A percentile compares a stretch with the other conserved stretches of the same genome.
Conservation (phyloP, 2,113 vertebrate genomes). For the Eudyptes chrysolophus region DNA sequence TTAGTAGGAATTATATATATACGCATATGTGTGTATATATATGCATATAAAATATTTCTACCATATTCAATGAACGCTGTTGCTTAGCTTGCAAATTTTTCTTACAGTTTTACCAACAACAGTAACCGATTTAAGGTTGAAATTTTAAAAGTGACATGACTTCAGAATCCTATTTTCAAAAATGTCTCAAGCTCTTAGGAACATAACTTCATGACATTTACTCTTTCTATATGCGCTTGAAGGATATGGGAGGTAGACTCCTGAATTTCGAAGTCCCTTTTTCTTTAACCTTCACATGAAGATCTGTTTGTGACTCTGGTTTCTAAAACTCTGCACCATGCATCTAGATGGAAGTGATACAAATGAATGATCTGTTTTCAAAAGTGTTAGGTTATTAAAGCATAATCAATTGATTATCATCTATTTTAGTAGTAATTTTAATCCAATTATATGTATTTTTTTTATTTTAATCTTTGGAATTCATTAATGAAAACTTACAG, state of each 20-base stretch:
- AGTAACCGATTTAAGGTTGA: background rate
- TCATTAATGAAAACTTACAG: slow-evolving; percentile 72
- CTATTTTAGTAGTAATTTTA: slow-evolving; percentile 75
- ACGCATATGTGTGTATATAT: accelerated
- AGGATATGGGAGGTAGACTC: background rate
- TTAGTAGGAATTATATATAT: background rate
- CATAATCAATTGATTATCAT: slow-evolving; percentile 70
- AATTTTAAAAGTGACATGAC: background rate
- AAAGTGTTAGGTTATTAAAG: slow-evolving; percentile 60
- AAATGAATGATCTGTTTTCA: background rate
- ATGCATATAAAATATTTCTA: background rate
- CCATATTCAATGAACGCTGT: background rate
- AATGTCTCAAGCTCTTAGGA: background rate
- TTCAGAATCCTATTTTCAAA: background rate
- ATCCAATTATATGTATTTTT: slow-evolving; percentile 72
- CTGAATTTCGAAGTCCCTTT: background rate
- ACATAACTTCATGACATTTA: background rate
- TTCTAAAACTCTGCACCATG: background rate
- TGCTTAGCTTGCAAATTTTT: background rate
- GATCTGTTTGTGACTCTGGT: background rate
- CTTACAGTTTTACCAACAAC: background rate
- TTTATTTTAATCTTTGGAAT: slow-evolving; percentile 68
- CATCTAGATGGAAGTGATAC: background rate
- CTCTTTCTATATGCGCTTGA: background rate
- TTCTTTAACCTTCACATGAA: background rate